Base-by-base conservation (phyloP, 30 jellyfish, hydroid and myxozoan species). In the Mastigias papua region DNA sequence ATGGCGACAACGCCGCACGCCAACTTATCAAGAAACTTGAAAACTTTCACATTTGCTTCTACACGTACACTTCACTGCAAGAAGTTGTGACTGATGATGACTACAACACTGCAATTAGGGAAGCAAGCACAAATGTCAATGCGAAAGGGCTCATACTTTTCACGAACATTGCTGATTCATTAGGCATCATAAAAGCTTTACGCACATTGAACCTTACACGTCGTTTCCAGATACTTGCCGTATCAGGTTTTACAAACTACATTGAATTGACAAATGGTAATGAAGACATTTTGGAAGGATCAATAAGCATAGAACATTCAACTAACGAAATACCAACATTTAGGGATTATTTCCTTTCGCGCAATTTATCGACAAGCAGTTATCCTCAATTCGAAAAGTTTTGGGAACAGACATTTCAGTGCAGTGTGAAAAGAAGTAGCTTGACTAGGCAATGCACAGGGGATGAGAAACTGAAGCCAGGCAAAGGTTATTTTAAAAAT, bases 1-100 rank as follows among this genome's bases (percentile, higher is more conserved):
- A 95, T 54, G 99, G 99, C 0, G 97, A 95, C 82, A 63, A 75
- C 60, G 78, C 64, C 51, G 97, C 97, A 13, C 84, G 84, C 35
- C 34, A n/a, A 26, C 81, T 95, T 67, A 58, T 84, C 1, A 61
- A 93, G 54, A 86, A 86, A 61, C 32, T 76, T 26, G 50, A 73
- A 2, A 34, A 29, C 16, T 46, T 27, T 25, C 88, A 68, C 22
- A 81, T 77, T 0, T 93, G 98, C 69, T 50, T 67, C 49, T 32
- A 65, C 46, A 5, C 64, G 7, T 64, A 84, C 61, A 19, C 29
- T n/a, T 84, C 93, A 7, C 57, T 84, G 81, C 80, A 76, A 64
- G 81, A 72, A 76, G 27, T 20, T 23, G 87, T 84, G 70, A 70
- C 66, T 26, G 64, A 20, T 22, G 72, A 35, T 27, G 93, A 84